Evolutionary conservation across 1,140 invertebrate genomes (phyloP), one percentile per base, ranked within the genome.

Genomic region (Dysdera silvatica): DNA sequence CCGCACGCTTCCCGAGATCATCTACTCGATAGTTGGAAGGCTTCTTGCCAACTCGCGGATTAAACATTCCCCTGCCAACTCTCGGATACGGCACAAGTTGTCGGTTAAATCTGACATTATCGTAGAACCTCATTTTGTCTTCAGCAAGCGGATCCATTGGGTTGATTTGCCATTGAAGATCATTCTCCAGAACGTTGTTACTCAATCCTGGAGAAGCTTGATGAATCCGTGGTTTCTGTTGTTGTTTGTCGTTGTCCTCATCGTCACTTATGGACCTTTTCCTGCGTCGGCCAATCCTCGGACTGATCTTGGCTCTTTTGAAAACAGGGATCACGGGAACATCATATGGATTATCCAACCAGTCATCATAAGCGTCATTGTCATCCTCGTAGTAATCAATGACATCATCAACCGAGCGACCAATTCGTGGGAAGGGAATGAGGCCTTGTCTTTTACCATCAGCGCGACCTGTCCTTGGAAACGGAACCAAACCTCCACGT

Each of bases 251-350:
- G 4, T 6, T 23, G 12, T 28, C 23, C 18, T 57, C 23, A 1
- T 65, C 56, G 14, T 52, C 28, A 41, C 26, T 35, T 4, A 66
- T 29, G 0, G 68, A 69, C 32, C 68, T 40, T 52, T 69, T 69
- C 28, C 61, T 67, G 1, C n/a, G n/a, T n/a, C 68, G 48, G 8
- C 65, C 68, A 8, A 69, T 31, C n/a, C 68, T 18, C 18, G 68
- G 66, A 2, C 45, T 55, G 16, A 69, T 58, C n/a, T n/a, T n/a
- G n/a, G n/a, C n/a, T n/a, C n/a, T n/a, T n/a, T n/a, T n/a, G n/a
- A n/a, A n/a, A n/a, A n/a, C n/a, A n/a, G n/a, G n/a, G n/a, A n/a
- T n/a, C n/a, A n/a, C n/a, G n/a, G n/a, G n/a, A n/a, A n/a, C n/a
- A n/a, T n/a, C n/a, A n/a, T n/a, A n/a, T n/a, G n/a, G n/a, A n/a